Percentiles rank a stretch among this genome's conserved stretches.
Conservation (phyloP, 2,113 vertebrate genomes). For the Sclerurus mexicanus region DNA sequence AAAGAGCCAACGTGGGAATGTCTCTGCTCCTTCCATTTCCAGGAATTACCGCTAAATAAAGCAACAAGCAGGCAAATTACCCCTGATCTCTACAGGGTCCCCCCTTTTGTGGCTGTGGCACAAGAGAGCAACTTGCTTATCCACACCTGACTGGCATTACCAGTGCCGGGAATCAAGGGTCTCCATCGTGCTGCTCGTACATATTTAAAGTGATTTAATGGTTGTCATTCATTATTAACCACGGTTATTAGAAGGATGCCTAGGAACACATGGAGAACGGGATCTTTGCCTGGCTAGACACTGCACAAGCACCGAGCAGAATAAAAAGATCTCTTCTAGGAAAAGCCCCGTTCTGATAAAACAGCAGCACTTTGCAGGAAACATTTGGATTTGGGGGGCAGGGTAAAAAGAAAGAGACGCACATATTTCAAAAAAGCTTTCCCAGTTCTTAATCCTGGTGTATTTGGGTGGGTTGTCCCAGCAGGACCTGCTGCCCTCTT, state of each 20-base stretch:
- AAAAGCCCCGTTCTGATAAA: not conserved
- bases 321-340: constrained; percentile 33
- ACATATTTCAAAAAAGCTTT: not conserved
- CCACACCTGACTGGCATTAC: not conserved
- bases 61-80: not conserved
- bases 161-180: constrained; percentile 35
- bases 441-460: not conserved
- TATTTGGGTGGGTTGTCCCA: not conserved
- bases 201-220: constrained; percentile 65
- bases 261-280: not conserved
- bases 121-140: not conserved
- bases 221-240: constrained; percentile 68
- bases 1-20: rapidly evolving
- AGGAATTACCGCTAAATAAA: not conserved
- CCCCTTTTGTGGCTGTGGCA: not conserved
- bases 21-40: not conserved
- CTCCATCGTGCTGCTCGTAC: constrained; percentile 2
- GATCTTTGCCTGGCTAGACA: constrained; percentile 12
- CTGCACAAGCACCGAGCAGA: not conserved
- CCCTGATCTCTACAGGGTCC: not conserved
- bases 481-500: not conserved
- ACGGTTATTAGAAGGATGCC: constrained; percentile 58
- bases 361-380: not conserved
- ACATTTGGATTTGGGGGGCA: not conserved
- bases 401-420: not conserved